Percentiles rank a stretch among this genome's conserved stretches.
Evolutionary conservation across 2,888 invertebrate genomes (phyloP).

Genomic region (Pherbina coryleti): DNA sequence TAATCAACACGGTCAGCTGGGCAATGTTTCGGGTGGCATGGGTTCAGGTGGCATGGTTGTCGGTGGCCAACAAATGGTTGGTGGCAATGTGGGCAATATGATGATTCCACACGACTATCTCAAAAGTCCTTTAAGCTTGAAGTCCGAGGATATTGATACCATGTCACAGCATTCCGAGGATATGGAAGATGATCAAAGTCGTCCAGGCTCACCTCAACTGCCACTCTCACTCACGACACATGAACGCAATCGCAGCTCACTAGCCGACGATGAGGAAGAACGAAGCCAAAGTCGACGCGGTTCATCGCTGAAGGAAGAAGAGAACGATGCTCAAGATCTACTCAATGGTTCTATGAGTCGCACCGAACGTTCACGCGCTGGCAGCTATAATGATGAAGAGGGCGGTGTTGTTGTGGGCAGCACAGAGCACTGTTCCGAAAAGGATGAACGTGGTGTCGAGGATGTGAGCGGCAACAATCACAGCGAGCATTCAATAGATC

Average conservation of each 20-base stretch:
- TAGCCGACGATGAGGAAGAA: constrained; percentile 55
- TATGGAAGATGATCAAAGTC: constrained; percentile 74
- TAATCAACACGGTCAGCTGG: constrained; percentile 61
- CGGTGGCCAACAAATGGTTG: constrained; percentile 47
- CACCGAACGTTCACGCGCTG: constrained; percentile 43
- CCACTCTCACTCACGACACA: constrained; percentile 79
- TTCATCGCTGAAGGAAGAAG: constrained; percentile 45
- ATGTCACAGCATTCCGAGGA: constrained; percentile 79
- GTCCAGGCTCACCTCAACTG: constrained; percentile 78
- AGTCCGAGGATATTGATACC: constrained; percentile 75
- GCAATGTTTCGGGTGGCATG: constrained; percentile 61
- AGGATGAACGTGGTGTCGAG: constrained; percentile 4
- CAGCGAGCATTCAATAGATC: constrained; percentile 39
- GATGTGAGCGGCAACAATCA: constrained; percentile 36
- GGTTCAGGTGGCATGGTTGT: constrained; percentile 61
- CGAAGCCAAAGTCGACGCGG: constrained; percentile 45
- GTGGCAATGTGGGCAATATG: constrained; percentile 65
- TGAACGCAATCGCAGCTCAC: constrained; percentile 64
- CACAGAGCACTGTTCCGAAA: constrained; percentile 36
- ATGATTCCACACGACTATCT: constrained; percentile 76
- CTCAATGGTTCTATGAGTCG: constrained; percentile 50
- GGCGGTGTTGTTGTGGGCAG: constrained; percentile 39
- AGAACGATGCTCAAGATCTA: constrained; percentile 52
- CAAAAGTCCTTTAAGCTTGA: constrained; percentile 76
- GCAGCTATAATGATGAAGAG: constrained; percentile 52